phyloP scores from a whole-genome alignment of 2,113 vertebrate genomes.

The Caranx melampygus region DNA sequence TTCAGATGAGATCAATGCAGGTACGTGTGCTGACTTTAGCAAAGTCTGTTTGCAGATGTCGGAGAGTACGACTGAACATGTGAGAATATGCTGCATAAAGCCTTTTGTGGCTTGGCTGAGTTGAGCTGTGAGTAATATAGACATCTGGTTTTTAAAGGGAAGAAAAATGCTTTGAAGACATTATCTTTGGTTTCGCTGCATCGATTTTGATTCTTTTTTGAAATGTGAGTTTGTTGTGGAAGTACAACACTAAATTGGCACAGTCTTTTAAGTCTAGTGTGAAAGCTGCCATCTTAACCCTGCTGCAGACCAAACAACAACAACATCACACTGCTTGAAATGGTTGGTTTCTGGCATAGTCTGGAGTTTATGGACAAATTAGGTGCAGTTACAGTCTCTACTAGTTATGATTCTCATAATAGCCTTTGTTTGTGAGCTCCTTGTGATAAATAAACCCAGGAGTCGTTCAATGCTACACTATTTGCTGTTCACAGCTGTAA shows the following conservation, averaged over 20 bases:
- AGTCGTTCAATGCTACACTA: constrained; percentile 5
- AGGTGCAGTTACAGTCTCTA: not conserved
- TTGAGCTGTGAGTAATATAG: too few species aligned
- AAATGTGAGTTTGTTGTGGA: not conserved
- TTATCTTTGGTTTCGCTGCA: not conserved
- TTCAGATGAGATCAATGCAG: not conserved
- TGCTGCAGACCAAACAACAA: not conserved
- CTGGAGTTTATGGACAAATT: not conserved
- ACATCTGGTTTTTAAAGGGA: not conserved
- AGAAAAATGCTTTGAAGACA: not conserved
- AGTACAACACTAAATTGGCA: not conserved
- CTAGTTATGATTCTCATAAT: not conserved
- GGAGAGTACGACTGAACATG: not conserved
- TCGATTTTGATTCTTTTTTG: not conserved
- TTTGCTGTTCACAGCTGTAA: not conserved
- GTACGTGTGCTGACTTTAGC: not conserved
- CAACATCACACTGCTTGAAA: not conserved
- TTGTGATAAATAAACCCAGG: constrained; percentile 19
- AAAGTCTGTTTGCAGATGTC: not conserved
- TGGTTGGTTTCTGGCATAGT: not conserved
- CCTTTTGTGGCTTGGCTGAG: not conserved
- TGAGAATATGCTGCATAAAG: not conserved
- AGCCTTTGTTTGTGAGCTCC: constrained; percentile 5
- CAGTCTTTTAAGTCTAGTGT: not conserved
- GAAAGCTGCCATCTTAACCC: not conserved